A percentile compares a stretch with the other conserved stretches of the same genome.
Conservation (phyloP, 2,888 invertebrate species). For the Mythimna ferrago region DNA sequence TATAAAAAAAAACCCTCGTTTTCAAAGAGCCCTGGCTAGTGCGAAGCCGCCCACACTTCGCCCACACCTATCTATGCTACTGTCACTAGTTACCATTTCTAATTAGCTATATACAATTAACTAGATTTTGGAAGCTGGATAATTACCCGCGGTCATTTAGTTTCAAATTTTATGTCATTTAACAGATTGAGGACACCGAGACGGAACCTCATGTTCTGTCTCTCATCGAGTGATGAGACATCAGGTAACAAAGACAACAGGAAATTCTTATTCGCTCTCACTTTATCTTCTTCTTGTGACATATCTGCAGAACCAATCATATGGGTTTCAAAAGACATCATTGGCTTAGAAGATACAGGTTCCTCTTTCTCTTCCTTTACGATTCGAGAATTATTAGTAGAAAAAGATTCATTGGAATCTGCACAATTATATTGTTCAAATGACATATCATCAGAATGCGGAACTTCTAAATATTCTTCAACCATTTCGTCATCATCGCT, state of each 20-base stretch:
- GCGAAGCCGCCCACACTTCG: no score
- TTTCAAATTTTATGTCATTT: constrained; percentile 46
- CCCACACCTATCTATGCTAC: no score
- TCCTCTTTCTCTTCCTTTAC: constrained; percentile 37
- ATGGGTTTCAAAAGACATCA: constrained; percentile 15
- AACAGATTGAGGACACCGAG: constrained; percentile 53
- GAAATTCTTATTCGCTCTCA: constrained; percentile 48
- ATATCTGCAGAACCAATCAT: background rate
- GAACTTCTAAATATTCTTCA: constrained; percentile 37
- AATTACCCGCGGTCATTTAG: constrained; percentile 1
- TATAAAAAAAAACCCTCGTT: no score
- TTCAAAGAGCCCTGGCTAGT: no score
- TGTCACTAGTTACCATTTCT: constrained; percentile 3
- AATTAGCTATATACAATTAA: constrained; percentile 14
- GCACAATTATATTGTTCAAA: background rate
- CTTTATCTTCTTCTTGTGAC: constrained; percentile 11
- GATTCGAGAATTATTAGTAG: background rate
- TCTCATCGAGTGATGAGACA: constrained; percentile 35
- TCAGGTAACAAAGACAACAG: constrained; percentile 54
- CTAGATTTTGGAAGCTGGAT: background rate
- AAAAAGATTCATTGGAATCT: constrained; percentile 17
- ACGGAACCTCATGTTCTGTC: constrained; percentile 52
- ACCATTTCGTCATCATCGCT: constrained; percentile 7
- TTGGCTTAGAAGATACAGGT: background rate
- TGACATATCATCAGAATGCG: background rate